Base-by-base conservation (phyloP, 2,797 vertebrate genomes). In the Macropus fuliginosus region DNA sequence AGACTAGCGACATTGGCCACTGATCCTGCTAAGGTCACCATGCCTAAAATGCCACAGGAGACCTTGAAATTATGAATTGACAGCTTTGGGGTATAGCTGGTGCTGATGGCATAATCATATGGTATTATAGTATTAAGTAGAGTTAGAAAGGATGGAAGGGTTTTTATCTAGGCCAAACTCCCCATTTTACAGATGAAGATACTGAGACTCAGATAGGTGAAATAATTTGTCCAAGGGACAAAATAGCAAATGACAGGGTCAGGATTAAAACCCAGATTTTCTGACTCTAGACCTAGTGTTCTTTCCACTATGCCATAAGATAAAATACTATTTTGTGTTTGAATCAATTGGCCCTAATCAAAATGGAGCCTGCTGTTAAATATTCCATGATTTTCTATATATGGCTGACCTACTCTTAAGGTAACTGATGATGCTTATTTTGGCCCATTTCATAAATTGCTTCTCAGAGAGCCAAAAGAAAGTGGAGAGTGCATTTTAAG, bases 331-430 rank as follows among this genome's bases (percentile, higher is more conserved):
- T 94, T 95, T 95, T 94, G 52, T 57, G 90, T 92, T 95, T 92
- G 57, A 55, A 40, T 24, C 52, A 62, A 13, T 92, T 93, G 3
- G 1, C 5, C 10, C 96, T 91, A 57, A 92, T 5, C 3, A 93
- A 97, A 96, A 94, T 62, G 92, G 93, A 91, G 14, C 54, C 91
- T 92, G 40, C 59, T 66, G 0, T 92, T 91, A 97, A 94, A 12
- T 0, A 56, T 94, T 94, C 21, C 10, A 66, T 54, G 59, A 87
- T 94, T 93, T 91, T 56, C n/a, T 91, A 55, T 96, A 92, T 28
- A 46, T 91, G 46, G 6, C 31, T 56, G 81, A 40, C 91, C 34
- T 81, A 40, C n/a, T 94, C 56, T 87, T 94, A 40, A 59, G 14
- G 81, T 89, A 91, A 24, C 55, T 95, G 56, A 66, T 34, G 28